Base-by-base conservation (phyloP, 2,113 vertebrate species). In the Syngnathus scovelli region DNA sequence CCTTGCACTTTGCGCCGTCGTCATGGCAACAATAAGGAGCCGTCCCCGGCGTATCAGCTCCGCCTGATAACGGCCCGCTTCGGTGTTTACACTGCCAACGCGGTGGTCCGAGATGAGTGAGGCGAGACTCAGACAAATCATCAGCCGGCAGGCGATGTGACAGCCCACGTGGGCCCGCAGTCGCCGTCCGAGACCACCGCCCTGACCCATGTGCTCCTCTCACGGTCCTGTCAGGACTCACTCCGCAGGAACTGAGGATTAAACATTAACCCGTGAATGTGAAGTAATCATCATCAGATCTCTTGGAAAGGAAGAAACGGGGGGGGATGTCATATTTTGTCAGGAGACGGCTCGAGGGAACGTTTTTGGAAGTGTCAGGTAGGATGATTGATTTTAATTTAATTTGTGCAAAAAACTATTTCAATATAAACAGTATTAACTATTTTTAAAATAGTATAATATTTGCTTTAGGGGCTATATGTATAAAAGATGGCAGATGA, bases 1-100 rank as follows among this genome's bases (percentile, higher is more conserved):
- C 21, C 23, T 58, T 84, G 88, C 58, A 88, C 88, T 88, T 89
- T 87, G 87, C 66, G 70, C 86, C 69, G 55, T 78, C 71, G 71
- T 71, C 78, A 70, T 76, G 72, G 60, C 16, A 75, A 88, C 85
- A 77, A 79, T 66, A 82, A 76, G 44, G 60, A 21, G 39, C 39
- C n/a, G n/a, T 68, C 70, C 70, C 43, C 56, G 70, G 65, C 75
- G 9, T 83, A 84, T 86, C 79, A 68, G 74, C 67, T 37, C 12
- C 3, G n/a, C 37, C 66, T 59, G 88, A 89, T 90, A 90, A 87
- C 74, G 36, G 55, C 72, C 63, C 39, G 46, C 52, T 76, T 8
- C 9, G 66, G 69, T 89, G 85, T 89, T 89, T 86, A 79, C 84
- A 76, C 67, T 79, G 61, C 39, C 64, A 82, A 79, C 79, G 77